Evolutionary conservation across 2,888 invertebrate genomes (phyloP).

Genomic region (Abscondita cerata): DNA sequence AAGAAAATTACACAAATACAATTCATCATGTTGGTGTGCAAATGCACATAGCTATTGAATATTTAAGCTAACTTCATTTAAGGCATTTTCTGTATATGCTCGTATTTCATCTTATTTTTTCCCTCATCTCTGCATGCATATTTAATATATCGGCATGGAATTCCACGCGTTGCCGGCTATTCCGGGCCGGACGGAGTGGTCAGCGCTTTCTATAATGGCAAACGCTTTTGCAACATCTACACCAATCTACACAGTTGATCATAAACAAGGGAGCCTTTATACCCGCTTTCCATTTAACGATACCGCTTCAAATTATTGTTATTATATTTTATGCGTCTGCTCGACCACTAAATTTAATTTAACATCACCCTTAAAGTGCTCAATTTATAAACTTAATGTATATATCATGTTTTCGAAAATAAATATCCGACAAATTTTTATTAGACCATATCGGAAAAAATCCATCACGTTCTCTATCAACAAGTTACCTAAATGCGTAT

Average conservation of each 20-base stretch:
- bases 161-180: conserved; percentile 46
- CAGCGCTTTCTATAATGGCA: conserved; percentile 36
- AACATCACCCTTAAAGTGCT: conserved; percentile 18
- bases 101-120: conserved; percentile 39
- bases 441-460: conserved; percentile 1
- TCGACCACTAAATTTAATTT: conserved; percentile 32
- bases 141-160: conserved; percentile 47
- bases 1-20: conserved; percentile 26
- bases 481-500: conserved; percentile 22
- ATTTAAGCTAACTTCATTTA: conserved; percentile 35
- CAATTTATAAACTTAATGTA: conserved; percentile 7
- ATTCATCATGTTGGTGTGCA: conserved; percentile 31
- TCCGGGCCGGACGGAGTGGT: conserved; percentile 46
- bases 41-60: conserved; percentile 29
- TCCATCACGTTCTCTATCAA: conserved; percentile 16
- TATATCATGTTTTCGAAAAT: neutral
- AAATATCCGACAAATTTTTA: neutral
- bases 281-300: conserved; percentile 47
- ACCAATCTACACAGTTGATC: conserved; percentile 41
- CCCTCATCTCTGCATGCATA: conserved; percentile 39
- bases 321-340: conserved; percentile 47
- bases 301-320: conserved; percentile 50
- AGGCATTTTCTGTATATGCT: conserved; percentile 36
- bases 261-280: conserved; percentile 49
- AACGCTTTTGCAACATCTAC: conserved; percentile 43